Evolutionary conservation across 92 coral and sea anemone species (phyloP).

Genomic region (Micromussa lordhowensis): DNA sequence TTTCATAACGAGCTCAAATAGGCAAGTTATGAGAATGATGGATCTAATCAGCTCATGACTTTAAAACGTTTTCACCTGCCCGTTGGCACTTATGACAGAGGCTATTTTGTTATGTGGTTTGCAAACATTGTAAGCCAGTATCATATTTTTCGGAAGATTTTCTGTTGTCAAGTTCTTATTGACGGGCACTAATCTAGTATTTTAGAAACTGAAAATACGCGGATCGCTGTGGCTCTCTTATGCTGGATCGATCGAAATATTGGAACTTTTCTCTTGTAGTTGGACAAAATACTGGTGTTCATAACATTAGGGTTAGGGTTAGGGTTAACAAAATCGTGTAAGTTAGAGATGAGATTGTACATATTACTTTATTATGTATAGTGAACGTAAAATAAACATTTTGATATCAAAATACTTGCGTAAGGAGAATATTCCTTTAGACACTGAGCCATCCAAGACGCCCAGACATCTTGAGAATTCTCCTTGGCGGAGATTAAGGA

Average conservation of each 20-base stretch:
- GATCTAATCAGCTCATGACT: not conserved
- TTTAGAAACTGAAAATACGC: no score
- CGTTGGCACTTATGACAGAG: no score
- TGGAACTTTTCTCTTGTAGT: not conserved
- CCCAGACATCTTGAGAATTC: not conserved
- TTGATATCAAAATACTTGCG: not conserved
- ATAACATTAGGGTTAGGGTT: no score
- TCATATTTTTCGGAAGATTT: not conserved
- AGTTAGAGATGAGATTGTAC: not conserved
- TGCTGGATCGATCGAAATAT: not conserved
- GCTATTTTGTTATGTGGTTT: no score
- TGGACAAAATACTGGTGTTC: not conserved
- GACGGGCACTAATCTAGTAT: not conserved
- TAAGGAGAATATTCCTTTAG: not conserved
- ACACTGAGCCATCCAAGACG: not conserved
- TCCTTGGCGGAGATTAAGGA: not conserved
- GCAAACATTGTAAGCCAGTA: no score
- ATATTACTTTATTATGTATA: not conserved
- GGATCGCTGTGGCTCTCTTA: no score
- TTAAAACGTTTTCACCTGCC: no score
- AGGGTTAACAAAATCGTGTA: not conserved
- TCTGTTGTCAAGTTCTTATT: not conserved
- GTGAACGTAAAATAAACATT: not conserved
- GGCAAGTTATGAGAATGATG: not conserved
- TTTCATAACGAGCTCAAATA: not conserved